Base-by-base conservation (phyloP, 2,797 vertebrate genomes). In the Gastrophryne carolinensis region DNA sequence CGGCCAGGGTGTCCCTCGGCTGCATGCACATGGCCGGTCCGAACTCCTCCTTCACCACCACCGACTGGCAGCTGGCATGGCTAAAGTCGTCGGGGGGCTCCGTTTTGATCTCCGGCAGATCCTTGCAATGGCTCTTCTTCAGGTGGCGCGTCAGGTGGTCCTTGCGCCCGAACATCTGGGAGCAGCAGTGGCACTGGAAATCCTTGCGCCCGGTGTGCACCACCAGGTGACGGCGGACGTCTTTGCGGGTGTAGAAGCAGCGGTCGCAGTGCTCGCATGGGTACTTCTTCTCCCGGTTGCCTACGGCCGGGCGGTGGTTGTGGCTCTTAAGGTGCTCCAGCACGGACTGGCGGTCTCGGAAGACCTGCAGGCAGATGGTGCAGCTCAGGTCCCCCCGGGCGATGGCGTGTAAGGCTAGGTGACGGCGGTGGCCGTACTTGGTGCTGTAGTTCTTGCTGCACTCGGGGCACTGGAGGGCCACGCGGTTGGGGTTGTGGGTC, bases 361-460 rank as follows among this genome's bases (percentile, higher is more conserved):
- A 98, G 30, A 90, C 89, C 90, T 96, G 96, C 89, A 98, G 90
- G 86, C 97, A 99, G 82, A 99, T 96, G 84, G 96, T 95, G 88
- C 97, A 99, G 84, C 96, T 99, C 84, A 99, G 95, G 87, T 99
- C 97, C 66, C 97, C 97, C 0, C 93, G 97, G 82, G 98, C 95
- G 80, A 97, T 97, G 0, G 97, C 94, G 2, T 99, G 97, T 83
- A 99, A 91, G 82, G 97, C 97, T 67, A 98, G 91, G 88, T 99
- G 97, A 79, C 97, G 94, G 79, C 98, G 96, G 87, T 97, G 99
- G 72, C 97, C 97, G 81, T 99, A 94, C 92, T 99, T 99, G 86
- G 97, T 99, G 88, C 99, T 98, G 90, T 99, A 99, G 89, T 93
- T 98, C 90, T 99, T 99, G 85, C 97, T 97, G 69, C 97, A 99